Percentiles rank a stretch among this genome's conserved stretches.
phyloP scores from a whole-genome alignment of 2,113 vertebrate genomes.

The Turdus rufiventris region DNA sequence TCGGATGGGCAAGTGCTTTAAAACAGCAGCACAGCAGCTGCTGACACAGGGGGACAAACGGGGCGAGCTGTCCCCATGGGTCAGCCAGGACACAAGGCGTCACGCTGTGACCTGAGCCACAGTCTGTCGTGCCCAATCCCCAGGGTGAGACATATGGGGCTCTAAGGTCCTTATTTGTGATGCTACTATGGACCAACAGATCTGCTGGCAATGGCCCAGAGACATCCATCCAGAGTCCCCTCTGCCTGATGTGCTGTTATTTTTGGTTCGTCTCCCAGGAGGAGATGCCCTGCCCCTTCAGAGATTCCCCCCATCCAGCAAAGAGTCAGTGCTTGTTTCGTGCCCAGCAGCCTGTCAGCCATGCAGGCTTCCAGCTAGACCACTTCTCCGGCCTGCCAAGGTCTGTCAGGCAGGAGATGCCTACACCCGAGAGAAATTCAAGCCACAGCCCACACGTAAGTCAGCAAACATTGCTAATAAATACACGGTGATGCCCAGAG shows the following conservation, averaged over 20 bases:
- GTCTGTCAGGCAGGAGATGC: conserved; percentile 80
- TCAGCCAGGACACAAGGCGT: neutral
- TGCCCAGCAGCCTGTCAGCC: neutral
- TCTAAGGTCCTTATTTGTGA: neutral
- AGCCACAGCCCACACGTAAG: conserved; percentile 79
- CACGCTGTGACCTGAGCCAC: neutral
- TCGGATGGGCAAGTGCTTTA: neutral
- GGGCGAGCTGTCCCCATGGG: neutral
- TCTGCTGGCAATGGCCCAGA: neutral
- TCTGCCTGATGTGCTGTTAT: neutral
- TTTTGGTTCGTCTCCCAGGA: conserved; percentile 53
- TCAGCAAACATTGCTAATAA: neutral
- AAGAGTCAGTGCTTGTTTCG: neutral
- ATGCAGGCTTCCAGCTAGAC: conserved; percentile 1
- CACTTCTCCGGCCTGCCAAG: conserved; percentile 78
- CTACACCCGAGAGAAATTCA: conserved; percentile 83
- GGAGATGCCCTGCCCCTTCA: conserved; percentile 74
- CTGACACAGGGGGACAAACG: accelerated
- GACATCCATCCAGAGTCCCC: neutral
- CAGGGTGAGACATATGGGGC: neutral
- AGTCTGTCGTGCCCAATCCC: neutral
- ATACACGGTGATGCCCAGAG: accelerated
- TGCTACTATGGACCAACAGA: neutral
- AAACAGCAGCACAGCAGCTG: neutral
- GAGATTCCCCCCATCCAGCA: conserved; percentile 59